Percentiles rank a stretch among this genome's conserved stretches.
Evolutionary conservation across 2,888 invertebrate genomes (phyloP).

Genomic region (Homarus gammarus): DNA sequence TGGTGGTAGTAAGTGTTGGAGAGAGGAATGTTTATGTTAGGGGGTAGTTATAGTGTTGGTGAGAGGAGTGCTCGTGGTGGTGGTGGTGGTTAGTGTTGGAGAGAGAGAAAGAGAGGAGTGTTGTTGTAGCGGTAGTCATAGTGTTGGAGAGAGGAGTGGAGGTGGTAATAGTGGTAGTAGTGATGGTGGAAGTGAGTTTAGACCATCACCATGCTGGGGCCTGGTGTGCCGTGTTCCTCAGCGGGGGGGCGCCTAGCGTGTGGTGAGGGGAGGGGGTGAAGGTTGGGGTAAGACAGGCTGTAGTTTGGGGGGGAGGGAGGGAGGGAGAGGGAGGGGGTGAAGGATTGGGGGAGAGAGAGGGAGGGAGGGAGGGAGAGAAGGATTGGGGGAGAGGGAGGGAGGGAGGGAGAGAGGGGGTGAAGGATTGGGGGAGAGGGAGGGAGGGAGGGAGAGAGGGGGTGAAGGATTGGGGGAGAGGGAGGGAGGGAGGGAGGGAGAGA

Average conservation of each 20-base stretch:
- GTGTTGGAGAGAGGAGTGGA: no score
- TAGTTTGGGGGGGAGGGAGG: constrained; percentile 3
- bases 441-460: no score
- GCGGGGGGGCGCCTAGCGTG: neutral
- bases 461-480: no score
- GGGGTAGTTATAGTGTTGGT: neutral
- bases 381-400: no score
- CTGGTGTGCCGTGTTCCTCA: neutral
- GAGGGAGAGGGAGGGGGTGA: neutral
- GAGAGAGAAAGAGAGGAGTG: no score
- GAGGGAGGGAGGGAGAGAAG: constrained; percentile 6
- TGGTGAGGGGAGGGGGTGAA: neutral
- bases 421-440: no score
- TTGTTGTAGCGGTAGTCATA: no score
- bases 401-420: no score
- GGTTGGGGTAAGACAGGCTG: neutral
- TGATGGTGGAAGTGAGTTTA: neutral
- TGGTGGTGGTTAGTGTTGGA: neutral
- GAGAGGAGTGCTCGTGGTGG: neutral
- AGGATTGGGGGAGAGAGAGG: constrained; percentile 9
- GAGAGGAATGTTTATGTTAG: neutral
- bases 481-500: no score
- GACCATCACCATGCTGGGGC: neutral
- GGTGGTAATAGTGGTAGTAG: no score
- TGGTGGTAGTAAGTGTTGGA: neutral